Evolutionary conservation across 1,140 invertebrate species (phyloP).

Genomic region (Drosophila bifasciata): DNA sequence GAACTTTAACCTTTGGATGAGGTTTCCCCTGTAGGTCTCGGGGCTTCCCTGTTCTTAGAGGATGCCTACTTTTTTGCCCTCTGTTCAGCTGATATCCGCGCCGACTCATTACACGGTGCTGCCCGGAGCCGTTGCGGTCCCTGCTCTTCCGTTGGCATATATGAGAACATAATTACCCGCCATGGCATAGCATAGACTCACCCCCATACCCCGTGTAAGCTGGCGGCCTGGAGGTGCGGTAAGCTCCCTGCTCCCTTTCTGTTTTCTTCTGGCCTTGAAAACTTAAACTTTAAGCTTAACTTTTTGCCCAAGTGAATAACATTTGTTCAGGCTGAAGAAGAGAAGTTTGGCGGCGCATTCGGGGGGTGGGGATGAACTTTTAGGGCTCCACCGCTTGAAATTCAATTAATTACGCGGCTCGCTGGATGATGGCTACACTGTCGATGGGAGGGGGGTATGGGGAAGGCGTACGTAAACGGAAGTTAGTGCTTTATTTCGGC

Average conservation of each 20-base stretch:
- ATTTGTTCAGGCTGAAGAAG: slow-evolving; percentile 8
- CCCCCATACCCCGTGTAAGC: too few species aligned
- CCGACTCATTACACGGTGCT: slow-evolving; percentile 31
- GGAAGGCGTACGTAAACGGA: slow-evolving; percentile 38
- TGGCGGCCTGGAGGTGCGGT: too few species aligned
- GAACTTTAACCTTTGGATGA: too few species aligned
- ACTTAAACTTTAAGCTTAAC: slow-evolving; percentile 38
- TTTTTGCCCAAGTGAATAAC: slow-evolving; percentile 7
- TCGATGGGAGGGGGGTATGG: too few species aligned
- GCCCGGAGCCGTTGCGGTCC: slow-evolving; percentile 13
- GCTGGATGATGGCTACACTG: background rate
- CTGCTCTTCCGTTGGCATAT: slow-evolving; percentile 18
- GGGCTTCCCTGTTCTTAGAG: too few species aligned
- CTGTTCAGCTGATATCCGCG: slow-evolving; percentile 1
- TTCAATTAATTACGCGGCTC: slow-evolving; percentile 71
- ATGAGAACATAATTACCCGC: slow-evolving; percentile 44
- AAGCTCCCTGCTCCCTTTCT: background rate
- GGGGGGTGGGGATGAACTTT: slow-evolving; percentile 23
- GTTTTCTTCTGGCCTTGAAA: background rate
- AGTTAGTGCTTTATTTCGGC: slow-evolving; percentile 69
- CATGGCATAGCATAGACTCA: too few species aligned
- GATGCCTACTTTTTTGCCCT: too few species aligned
- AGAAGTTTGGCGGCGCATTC: background rate
- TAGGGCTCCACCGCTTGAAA: slow-evolving; percentile 40
- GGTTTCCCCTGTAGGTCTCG: too few species aligned